phyloP scores from a whole-genome alignment of 1,140 invertebrate species.

The Tachypleus tridentatus region DNA sequence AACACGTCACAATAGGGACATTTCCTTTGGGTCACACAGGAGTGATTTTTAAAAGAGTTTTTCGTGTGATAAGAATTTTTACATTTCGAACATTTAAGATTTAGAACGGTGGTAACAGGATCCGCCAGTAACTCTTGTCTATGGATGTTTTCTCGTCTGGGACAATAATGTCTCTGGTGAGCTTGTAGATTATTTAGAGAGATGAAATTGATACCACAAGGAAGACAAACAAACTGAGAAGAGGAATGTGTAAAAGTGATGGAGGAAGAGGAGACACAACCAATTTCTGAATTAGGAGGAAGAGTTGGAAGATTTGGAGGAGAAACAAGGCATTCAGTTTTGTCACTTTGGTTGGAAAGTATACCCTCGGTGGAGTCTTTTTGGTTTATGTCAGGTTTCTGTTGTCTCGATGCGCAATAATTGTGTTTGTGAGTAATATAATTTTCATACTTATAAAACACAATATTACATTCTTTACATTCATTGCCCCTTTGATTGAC shows the following conservation, averaged over 20 bases:
- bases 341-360: no score
- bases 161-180: conserved; percentile 84
- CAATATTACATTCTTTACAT: conserved; percentile 91
- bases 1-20: conserved; percentile 83
- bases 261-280: no score
- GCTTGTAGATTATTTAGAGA: conserved; percentile 85
- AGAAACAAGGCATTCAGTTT: no score
- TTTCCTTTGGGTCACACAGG: conserved; percentile 44
- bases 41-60: conserved; percentile 34
- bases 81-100: conserved; percentile 33
- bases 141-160: neutral
- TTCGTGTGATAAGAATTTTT: conserved; percentile 32
- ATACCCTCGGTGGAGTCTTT: no score
- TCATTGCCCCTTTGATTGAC: conserved; percentile 58
- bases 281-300: neutral
- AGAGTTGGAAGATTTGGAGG: no score
- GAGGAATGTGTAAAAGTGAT: no score
- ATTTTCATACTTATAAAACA: conserved; percentile 90
- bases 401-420: conserved; percentile 65
- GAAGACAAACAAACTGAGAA: conserved; percentile 57
- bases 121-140: neutral
- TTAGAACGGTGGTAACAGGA: no score
- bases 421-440: conserved; percentile 85
- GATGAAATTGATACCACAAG: conserved; percentile 88
- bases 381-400: no score